Evolutionary conservation across 2,888 invertebrate genomes (phyloP).

Genomic region (Biston betularia): DNA sequence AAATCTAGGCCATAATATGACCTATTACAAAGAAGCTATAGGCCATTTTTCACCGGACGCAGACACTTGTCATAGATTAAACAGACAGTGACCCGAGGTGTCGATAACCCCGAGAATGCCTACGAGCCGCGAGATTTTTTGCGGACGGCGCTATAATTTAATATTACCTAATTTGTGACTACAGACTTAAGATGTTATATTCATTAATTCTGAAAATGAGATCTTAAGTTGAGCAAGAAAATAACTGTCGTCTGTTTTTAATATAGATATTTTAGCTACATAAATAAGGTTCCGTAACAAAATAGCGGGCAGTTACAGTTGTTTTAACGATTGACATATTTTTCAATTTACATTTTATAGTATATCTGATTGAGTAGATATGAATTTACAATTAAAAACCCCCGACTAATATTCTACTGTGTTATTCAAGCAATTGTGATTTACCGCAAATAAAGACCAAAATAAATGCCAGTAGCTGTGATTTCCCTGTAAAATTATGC

Average conservation of each 20-base stretch:
- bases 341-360: no score
- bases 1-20: conserved; percentile 6
- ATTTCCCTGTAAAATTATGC: no score
- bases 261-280: no score
- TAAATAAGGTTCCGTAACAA: neutral
- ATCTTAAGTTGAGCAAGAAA: neutral
- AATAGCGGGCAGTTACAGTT: neutral
- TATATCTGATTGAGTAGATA: no score
- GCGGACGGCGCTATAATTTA: conserved; percentile 30
- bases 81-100: conserved; percentile 31
- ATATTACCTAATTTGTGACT: neutral
- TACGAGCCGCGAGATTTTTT: conserved; percentile 37
- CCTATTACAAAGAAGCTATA: conserved; percentile 29
- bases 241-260: no score
- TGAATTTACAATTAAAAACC: no score
- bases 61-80: conserved; percentile 31
- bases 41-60: conserved; percentile 48
- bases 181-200: neutral
- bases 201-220: neutral
- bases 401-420: no score
- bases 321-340: no score
- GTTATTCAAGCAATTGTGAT: no score
- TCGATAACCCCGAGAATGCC: conserved; percentile 36
- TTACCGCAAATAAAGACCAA: no score
- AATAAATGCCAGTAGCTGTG: no score